phyloP scores from a whole-genome alignment of 2,113 vertebrate genomes.

The Sturnira hondurensis region DNA sequence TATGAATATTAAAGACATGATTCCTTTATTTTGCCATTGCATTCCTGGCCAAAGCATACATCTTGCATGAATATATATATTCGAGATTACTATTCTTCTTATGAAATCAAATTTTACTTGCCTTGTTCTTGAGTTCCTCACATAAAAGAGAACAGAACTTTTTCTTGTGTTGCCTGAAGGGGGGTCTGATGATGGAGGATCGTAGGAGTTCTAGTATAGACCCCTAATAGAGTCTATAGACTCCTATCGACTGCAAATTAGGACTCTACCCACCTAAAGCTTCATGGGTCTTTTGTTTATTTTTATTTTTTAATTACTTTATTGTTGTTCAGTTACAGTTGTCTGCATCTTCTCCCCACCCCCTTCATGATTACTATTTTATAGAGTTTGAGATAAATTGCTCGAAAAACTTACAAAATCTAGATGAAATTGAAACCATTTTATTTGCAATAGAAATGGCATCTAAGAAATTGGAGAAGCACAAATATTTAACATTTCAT shows the following conservation, averaged over 20 bases:
- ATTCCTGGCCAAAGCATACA: background rate
- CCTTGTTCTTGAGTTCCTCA: background rate
- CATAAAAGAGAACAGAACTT: background rate
- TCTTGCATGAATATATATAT: background rate
- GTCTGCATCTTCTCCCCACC: no score
- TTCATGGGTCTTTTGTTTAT: background rate
- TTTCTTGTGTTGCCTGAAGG: background rate
- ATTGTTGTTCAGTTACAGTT: no score
- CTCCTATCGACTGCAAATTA: background rate
- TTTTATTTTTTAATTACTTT: no score
- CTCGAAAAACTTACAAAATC: background rate
- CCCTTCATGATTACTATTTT: background rate
- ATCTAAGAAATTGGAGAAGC: background rate
- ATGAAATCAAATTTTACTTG: background rate
- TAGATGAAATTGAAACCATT: background rate
- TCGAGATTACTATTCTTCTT: background rate
- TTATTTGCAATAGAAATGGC: background rate
- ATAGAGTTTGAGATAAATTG: background rate
- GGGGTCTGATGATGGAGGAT: background rate
- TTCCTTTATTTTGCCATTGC: background rate
- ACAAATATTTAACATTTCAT: background rate
- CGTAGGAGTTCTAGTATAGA: background rate
- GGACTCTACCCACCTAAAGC: background rate
- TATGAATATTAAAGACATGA: background rate
- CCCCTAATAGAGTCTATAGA: no score